A percentile compares a stretch with the other conserved stretches of the same genome.
Conservation (phyloP, 2,888 invertebrate genomes). For the Brachyptera putata region DNA sequence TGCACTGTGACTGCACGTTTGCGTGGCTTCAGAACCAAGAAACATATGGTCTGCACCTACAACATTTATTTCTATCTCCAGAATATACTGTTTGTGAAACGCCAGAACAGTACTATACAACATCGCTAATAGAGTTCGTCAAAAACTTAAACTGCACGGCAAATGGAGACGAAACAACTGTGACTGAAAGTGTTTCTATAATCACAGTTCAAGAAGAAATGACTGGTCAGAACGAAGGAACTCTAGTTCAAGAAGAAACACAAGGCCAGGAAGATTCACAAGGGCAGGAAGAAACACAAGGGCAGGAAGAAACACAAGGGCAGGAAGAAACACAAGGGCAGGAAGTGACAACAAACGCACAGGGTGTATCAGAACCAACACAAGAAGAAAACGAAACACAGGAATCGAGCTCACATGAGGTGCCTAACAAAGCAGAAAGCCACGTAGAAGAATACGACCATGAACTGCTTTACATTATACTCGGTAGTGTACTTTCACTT, state of each 20-base stretch:
- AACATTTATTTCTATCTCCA: neutral
- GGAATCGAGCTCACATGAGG: no score
- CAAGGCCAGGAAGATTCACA: neutral
- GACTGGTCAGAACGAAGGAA: neutral
- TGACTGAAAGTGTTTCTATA: no score
- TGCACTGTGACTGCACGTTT: slow-evolving; percentile 26
- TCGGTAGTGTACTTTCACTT: slow-evolving; percentile 13
- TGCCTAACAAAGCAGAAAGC: no score
- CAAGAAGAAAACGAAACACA: no score
- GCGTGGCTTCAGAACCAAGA: slow-evolving; percentile 16
- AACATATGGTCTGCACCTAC: neutral
- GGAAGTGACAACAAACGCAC: no score
- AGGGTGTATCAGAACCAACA: no score
- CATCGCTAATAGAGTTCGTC: neutral
- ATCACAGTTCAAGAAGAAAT: neutral
- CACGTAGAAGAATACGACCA: no score
- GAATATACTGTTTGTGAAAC: neutral
- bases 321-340: no score
- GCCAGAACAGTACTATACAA: neutral
- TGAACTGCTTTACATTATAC: slow-evolving; percentile 10
- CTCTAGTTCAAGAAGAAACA: neutral
- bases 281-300: no score
- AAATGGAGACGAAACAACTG: neutral
- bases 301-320: no score
- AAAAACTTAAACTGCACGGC: neutral